These are phyloP conservation scores for Cheilosia variabilis DNA, from an alignment of 2,888 invertebrate genomes.

Conservation along the genomic window DNA sequence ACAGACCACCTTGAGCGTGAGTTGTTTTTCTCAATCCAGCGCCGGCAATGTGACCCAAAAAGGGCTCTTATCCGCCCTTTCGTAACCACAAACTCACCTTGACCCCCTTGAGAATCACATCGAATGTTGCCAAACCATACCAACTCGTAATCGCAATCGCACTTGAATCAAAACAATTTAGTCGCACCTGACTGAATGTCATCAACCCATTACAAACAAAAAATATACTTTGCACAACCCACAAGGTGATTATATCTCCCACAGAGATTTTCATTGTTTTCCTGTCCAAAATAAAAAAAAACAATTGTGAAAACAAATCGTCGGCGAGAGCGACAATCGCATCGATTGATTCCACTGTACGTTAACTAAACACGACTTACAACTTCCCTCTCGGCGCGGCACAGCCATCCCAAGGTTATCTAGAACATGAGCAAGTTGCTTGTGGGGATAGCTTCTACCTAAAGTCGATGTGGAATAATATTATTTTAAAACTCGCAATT, in stretches of 20 bases:
- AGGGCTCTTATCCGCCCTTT: conserved; percentile 46
- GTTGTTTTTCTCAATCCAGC: neutral
- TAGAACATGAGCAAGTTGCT: conserved; percentile 58
- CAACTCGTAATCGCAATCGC: neutral
- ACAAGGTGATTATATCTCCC: conserved; percentile 40
- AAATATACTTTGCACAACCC: conserved; percentile 19
- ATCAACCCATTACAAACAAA: conserved; percentile 50
- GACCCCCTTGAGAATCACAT: conserved; percentile 20
- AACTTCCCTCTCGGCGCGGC: conserved; percentile 29
- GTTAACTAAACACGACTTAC: conserved; percentile 51
- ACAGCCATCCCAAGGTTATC: conserved; percentile 62
- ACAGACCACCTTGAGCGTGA: neutral
- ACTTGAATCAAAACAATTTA: conserved; percentile 6
- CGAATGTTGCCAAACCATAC: conserved; percentile 26
- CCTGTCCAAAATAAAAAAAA: neutral
- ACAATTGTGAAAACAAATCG: conserved; percentile 21
- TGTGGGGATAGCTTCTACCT: conserved; percentile 16
- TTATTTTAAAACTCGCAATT: conserved; percentile 46
- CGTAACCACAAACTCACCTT: conserved; percentile 35
- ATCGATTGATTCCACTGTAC: conserved; percentile 44
- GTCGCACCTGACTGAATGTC: conserved; percentile 48
- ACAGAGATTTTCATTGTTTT: conserved; percentile 61
- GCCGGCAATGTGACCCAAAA: conserved; percentile 21
- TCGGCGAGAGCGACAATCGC: conserved; percentile 9
- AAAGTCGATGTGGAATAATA: conserved; percentile 18